Evolutionary conservation across 2,113 vertebrate genomes (phyloP).

Genomic region (Mohoua ochrocephala): DNA sequence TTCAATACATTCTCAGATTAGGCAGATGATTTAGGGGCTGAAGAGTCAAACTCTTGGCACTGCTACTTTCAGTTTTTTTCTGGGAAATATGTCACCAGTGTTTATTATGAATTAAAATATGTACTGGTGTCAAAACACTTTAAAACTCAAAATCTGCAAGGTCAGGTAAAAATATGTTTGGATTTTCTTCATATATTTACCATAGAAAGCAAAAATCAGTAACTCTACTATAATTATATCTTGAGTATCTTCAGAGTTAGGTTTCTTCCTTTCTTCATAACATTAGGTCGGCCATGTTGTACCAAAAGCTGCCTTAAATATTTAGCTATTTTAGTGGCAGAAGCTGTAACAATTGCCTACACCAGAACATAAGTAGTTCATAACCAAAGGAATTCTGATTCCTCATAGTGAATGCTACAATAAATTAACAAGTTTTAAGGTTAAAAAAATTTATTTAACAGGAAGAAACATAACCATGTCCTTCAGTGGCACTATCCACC

Average conservation of each 20-base stretch:
- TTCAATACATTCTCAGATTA: slow-evolving; percentile 42
- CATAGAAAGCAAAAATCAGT: background rate
- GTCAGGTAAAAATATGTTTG: background rate
- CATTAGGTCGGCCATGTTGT: background rate
- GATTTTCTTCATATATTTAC: background rate
- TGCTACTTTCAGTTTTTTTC: background rate
- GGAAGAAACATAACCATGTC: background rate
- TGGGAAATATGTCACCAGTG: background rate
- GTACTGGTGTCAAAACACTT: background rate
- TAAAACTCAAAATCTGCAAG: background rate
- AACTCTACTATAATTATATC: background rate
- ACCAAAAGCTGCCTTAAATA: background rate
- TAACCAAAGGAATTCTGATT: background rate
- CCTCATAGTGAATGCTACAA: background rate
- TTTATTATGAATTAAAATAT: background rate
- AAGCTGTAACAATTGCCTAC: background rate
- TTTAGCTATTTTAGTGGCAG: background rate
- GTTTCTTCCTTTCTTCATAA: background rate
- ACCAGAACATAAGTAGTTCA: background rate
- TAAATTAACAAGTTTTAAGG: background rate
- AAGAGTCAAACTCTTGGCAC: background rate
- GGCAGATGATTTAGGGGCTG: background rate
- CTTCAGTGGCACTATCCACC: background rate
- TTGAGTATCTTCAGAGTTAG: background rate
- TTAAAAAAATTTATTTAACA: background rate